These are phyloP conservation scores for Tholera decimalis DNA, from an alignment of 2,888 invertebrate genomes.

Conservation along the genomic window DNA sequence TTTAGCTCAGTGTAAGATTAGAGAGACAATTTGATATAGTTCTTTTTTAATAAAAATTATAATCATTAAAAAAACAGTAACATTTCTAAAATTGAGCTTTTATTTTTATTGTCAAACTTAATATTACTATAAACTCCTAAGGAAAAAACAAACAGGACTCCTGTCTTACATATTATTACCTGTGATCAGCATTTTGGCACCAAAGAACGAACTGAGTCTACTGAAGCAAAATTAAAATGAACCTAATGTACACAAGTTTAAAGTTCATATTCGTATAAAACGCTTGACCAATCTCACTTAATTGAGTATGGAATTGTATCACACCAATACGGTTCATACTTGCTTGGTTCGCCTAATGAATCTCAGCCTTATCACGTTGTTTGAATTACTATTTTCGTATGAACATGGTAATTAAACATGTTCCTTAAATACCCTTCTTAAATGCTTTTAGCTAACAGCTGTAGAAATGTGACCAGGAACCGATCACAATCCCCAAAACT, in stretches of 20 bases:
- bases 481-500: neutral
- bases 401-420: neutral
- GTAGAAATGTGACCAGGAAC: conserved; percentile 9
- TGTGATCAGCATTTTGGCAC: conserved; percentile 24
- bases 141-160: conserved; percentile 1
- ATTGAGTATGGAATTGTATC: neutral
- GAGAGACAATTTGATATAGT: conserved; percentile 21
- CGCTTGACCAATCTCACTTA: neutral
- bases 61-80: conserved; percentile 10
- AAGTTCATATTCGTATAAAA: neutral
- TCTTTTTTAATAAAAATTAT: conserved; percentile 1
- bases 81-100: conserved; percentile 51
- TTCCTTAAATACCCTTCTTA: neutral
- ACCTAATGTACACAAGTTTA: neutral
- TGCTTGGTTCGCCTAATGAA: neutral
- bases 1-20: conserved; percentile 20
- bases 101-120: conserved; percentile 57
- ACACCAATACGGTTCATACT: neutral
- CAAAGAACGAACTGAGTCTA: neutral
- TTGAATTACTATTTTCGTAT: neutral
- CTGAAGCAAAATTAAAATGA: neutral
- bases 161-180: neutral
- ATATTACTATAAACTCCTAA: conserved; percentile 25
- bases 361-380: too few relatives aligned
- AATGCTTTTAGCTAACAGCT: conserved; percentile 7